Percentiles rank a stretch among this genome's conserved stretches.
Conservation (phyloP, 2,888 invertebrate genomes). For the Dolichopus griseipennis region DNA sequence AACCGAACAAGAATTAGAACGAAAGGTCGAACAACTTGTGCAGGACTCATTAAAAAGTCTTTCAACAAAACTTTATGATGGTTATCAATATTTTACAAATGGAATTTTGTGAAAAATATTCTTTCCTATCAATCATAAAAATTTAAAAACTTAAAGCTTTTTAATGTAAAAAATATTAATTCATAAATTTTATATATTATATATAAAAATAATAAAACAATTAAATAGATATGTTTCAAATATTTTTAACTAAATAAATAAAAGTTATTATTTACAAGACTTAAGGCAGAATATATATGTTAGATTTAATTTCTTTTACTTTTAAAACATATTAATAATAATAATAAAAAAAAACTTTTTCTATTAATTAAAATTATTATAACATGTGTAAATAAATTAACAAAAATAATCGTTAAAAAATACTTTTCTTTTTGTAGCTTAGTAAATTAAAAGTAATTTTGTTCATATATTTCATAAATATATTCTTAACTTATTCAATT, state of each 20-base stretch:
- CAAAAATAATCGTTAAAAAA: not conserved
- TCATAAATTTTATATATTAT: conserved; percentile 6
- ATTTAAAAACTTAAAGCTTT: not conserved
- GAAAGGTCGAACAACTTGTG: conserved; percentile 86
- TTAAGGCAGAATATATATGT: conserved; percentile 6
- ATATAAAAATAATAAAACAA: not conserved
- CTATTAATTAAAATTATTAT: not conserved
- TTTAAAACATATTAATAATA: not conserved
- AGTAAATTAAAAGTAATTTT: too few species aligned
- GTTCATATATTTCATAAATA: too few species aligned
- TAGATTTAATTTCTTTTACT: not conserved
- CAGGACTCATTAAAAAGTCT: conserved; percentile 91
- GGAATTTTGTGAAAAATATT: conserved; percentile 61
- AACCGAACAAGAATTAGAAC: conserved; percentile 90
- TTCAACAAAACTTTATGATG: conserved; percentile 96
- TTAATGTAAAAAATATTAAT: conserved; percentile 4
- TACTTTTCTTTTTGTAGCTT: not conserved
- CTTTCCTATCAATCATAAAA: conserved; percentile 3
- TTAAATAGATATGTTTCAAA: conserved; percentile 1
- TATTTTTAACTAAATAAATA: conserved; percentile 1
- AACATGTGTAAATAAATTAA: conserved; percentile 6
- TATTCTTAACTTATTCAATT: too few species aligned
- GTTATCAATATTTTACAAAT: conserved; percentile 98
- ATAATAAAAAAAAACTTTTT: not conserved
- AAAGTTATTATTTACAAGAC: conserved; percentile 6